Evolutionary conservation across 1,140 invertebrate genomes (phyloP).

Genomic region (Bursaphelenchus mucronatus): DNA sequence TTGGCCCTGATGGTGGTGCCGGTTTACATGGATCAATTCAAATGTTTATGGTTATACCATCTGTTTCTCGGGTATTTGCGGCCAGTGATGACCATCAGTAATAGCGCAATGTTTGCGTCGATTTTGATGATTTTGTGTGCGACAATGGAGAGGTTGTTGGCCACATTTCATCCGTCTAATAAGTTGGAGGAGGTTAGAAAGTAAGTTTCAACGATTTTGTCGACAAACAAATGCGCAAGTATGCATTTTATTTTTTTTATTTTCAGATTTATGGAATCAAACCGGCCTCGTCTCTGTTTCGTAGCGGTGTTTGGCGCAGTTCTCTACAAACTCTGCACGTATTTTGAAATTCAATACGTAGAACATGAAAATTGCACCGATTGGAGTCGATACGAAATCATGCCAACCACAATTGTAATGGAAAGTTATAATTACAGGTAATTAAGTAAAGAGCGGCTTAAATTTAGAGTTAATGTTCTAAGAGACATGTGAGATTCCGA

Average conservation of each 20-base stretch:
- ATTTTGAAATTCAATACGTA: constrained; percentile 51
- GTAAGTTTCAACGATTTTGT: constrained; percentile 32
- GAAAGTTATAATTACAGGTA: neutral
- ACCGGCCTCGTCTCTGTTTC: constrained; percentile 43
- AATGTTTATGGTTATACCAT: constrained; percentile 49
- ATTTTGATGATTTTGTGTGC: constrained; percentile 56
- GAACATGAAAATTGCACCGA: constrained; percentile 47
- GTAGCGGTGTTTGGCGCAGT: constrained; percentile 40
- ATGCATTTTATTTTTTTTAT: constrained; percentile 8
- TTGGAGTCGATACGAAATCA: constrained; percentile 41
- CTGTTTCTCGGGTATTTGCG: constrained; percentile 53
- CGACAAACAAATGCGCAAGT: constrained; percentile 22
- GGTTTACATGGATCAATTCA: constrained; percentile 54
- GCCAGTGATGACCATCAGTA: constrained; percentile 48
- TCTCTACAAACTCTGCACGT: constrained; percentile 54
- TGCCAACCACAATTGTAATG: constrained; percentile 22
- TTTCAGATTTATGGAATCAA: constrained; percentile 51
- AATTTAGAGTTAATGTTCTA: too few species aligned
- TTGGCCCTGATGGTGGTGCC: constrained; percentile 57
- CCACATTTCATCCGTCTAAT: constrained; percentile 45
- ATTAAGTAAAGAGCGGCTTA: neutral
- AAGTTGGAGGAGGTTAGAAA: constrained; percentile 38
- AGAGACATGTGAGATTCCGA: too few species aligned
- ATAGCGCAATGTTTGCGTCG: constrained; percentile 56
- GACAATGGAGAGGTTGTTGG: constrained; percentile 52